These are phyloP conservation scores for Haliclystus octoradiatus DNA, from an alignment of 30 jellyfish, hydroid and myxozoan species.

Conservation along the genomic window DNA sequence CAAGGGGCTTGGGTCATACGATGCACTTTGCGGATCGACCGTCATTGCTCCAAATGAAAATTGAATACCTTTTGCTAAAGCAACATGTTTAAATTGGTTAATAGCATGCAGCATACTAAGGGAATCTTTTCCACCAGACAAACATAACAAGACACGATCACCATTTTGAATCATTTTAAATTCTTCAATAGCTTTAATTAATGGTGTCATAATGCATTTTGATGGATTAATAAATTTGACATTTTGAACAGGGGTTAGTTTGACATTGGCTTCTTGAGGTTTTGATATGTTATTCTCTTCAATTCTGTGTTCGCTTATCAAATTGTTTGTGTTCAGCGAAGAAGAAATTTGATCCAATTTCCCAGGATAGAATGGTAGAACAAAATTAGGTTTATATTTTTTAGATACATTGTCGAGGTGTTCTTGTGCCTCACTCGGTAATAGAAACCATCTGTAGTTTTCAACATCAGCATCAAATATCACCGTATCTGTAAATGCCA, in stretches of 20 bases:
- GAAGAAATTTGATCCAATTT: too few species aligned
- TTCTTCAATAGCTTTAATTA: slow-evolving; percentile 63
- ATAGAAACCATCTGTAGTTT: slow-evolving; percentile 60
- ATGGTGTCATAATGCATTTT: too few species aligned
- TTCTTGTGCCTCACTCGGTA: slow-evolving; percentile 68
- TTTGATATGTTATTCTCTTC: too few species aligned
- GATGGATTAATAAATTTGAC: too few species aligned
- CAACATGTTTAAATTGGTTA: slow-evolving; percentile 36
- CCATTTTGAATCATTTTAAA: slow-evolving; percentile 56
- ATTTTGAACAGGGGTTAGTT: too few species aligned
- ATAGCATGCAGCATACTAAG: slow-evolving; percentile 66
- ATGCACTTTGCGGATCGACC: slow-evolving; percentile 82
- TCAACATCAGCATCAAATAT: slow-evolving; percentile 71
- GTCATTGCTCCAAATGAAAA: slow-evolving; percentile 85
- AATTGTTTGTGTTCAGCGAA: too few species aligned
- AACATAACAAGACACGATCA: slow-evolving; percentile 61
- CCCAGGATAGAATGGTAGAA: slow-evolving; percentile 74
- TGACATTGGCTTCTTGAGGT: too few species aligned
- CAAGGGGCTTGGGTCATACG: slow-evolving; percentile 87
- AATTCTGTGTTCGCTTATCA: too few species aligned
- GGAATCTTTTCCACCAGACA: slow-evolving; percentile 90
- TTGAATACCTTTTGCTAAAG: slow-evolving; percentile 26
- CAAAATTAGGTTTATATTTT: slow-evolving; percentile 6
- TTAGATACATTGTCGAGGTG: slow-evolving; percentile 32
- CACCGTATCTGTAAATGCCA: too few species aligned